Percentiles rank a stretch among this genome's conserved stretches.
Conservation (phyloP, 1,140 invertebrate genomes). For the Cardiocondyla obscurior region DNA sequence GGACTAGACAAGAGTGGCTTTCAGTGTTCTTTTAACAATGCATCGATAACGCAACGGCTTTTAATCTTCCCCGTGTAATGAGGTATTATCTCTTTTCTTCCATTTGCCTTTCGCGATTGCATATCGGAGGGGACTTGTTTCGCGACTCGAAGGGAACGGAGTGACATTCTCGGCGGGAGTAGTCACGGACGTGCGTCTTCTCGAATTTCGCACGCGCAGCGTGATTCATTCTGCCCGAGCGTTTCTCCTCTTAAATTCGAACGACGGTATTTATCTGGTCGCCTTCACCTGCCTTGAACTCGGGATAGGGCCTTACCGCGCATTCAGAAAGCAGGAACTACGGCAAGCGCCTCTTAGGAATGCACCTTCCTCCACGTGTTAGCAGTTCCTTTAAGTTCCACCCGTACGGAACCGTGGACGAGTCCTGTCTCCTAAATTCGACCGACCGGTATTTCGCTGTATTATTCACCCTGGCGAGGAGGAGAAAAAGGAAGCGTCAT, state of each 20-base stretch:
- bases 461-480: neutral
- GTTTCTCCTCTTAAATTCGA: constrained; percentile 16
- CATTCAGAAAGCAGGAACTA: constrained; percentile 61
- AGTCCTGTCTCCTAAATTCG: neutral
- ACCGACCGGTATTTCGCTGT: neutral
- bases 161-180: neutral
- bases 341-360: constrained; percentile 61
- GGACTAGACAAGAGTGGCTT: neutral
- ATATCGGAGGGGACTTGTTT: neutral
- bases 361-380: constrained; percentile 21
- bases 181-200: neutral
- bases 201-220: neutral
- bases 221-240: constrained; percentile 25
- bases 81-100: too few relatives aligned
- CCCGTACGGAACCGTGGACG: constrained; percentile 33
- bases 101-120: neutral
- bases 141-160: neutral
- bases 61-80: too few relatives aligned
- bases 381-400: constrained; percentile 4
- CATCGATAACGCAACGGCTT: too few relatives aligned
- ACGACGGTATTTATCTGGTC: constrained; percentile 9
- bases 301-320: constrained; percentile 20
- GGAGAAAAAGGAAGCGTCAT: neutral
- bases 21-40: too few relatives aligned
- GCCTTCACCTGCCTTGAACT: neutral